phyloP scores from a whole-genome alignment of 2,113 vertebrate species.

The Callospermophilus lateralis region DNA sequence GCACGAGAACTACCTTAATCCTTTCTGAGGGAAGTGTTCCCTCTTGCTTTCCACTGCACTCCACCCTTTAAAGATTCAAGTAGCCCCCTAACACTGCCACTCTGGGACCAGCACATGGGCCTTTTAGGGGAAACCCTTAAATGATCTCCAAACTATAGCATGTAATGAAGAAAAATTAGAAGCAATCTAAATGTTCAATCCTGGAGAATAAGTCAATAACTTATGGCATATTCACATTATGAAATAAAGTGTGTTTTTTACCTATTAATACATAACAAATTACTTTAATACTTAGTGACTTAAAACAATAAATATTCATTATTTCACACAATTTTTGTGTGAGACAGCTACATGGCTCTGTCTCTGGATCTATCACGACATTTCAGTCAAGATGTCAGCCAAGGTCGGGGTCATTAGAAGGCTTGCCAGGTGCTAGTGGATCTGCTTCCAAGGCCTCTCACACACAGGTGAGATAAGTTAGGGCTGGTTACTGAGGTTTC shows the following conservation, averaged over 20 bases:
- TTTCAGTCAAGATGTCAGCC: background rate
- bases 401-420: background rate
- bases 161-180: background rate
- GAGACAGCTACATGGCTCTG: background rate
- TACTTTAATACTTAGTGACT: background rate
- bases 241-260: background rate
- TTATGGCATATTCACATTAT: background rate
- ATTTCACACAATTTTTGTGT: background rate
- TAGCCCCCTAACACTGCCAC: background rate
- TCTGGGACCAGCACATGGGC: background rate
- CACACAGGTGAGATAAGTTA: background rate
- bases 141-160: background rate
- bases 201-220: background rate
- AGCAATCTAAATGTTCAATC: background rate
- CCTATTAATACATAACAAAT: background rate
- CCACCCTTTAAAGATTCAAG: background rate
- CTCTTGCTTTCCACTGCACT: background rate
- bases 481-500: background rate
- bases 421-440: background rate
- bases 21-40: background rate
- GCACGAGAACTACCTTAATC: background rate
- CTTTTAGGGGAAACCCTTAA: background rate
- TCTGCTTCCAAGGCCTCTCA: background rate
- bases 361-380: background rate
- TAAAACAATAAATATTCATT: conserved; percentile 14